Conservation (phyloP, 64 coral and sea anemone genomes). For the Platygyra sinensis region DNA sequence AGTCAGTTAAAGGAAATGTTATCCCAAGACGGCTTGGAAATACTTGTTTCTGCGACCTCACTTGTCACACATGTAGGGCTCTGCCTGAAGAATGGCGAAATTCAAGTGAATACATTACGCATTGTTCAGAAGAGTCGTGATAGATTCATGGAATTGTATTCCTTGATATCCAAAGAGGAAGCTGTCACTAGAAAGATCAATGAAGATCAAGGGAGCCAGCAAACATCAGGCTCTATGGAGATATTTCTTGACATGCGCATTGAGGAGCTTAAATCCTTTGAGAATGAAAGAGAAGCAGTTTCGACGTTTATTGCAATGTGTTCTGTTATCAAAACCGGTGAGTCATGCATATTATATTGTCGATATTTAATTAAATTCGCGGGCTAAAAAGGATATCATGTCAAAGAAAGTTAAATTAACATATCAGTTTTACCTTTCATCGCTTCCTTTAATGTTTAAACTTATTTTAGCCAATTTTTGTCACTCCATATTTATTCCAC, state of each 20-base stretch:
- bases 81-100: not conserved
- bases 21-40: not conserved
- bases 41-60: slow-evolving; percentile 4
- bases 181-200: not conserved
- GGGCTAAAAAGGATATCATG: too few relatives aligned
- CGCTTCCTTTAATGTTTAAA: too few relatives aligned
- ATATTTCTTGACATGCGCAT: slow-evolving; percentile 14
- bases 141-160: slow-evolving; percentile 11
- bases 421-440: too few relatives aligned
- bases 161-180: not conserved
- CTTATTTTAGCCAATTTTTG: too few relatives aligned
- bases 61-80: not conserved
- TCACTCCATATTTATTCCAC: too few relatives aligned
- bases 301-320: not conserved
- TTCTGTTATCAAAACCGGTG: not conserved
- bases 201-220: not conserved
- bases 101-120: not conserved
- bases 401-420: too few relatives aligned
- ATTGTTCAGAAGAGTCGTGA: not conserved
- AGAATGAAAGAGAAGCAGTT: slow-evolving; percentile 10
- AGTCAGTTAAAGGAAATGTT: not conserved
- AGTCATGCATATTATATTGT: not conserved
- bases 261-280: slow-evolving; percentile 33
- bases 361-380: not conserved
- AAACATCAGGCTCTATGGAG: not conserved